phyloP scores from a whole-genome alignment of 1,140 invertebrate genomes.

The Drosophila novamexicana region DNA sequence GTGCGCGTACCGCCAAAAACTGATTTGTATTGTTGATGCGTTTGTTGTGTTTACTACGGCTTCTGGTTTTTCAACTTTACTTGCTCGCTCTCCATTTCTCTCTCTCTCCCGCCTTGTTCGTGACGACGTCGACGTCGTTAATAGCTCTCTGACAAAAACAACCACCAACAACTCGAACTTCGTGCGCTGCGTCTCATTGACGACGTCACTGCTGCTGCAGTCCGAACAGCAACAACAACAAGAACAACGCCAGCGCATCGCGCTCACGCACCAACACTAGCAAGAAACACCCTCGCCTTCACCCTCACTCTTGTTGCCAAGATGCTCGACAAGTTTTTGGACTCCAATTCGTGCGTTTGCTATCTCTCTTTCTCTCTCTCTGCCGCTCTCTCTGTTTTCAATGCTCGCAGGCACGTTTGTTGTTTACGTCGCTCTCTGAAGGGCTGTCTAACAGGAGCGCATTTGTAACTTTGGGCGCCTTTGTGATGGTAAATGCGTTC shows the following conservation, averaged over 20 bases:
- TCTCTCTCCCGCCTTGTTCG: slow-evolving; percentile 8
- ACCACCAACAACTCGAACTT: slow-evolving; percentile 42
- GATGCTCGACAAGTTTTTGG: slow-evolving; percentile 41
- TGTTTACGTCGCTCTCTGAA: slow-evolving; percentile 31
- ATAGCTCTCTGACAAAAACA: slow-evolving; percentile 26
- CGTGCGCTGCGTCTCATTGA: slow-evolving; percentile 48
- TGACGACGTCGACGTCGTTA: slow-evolving; percentile 26
- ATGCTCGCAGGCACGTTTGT: slow-evolving; percentile 8
- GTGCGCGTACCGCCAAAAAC: slow-evolving; percentile 74
- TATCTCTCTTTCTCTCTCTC: slow-evolving; percentile 1
- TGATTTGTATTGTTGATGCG: slow-evolving; percentile 71
- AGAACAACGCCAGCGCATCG: slow-evolving; percentile 6
- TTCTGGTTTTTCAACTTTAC: slow-evolving; percentile 66
- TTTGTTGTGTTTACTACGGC: slow-evolving; percentile 73
- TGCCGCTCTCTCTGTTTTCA: slow-evolving; percentile 20
- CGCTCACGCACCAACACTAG: slow-evolving; percentile 13
- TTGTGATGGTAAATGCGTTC: background rate
- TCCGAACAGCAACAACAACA: slow-evolving; percentile 25
- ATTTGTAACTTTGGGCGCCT: background rate
- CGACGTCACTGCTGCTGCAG: slow-evolving; percentile 24
- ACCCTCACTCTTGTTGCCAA: slow-evolving; percentile 20
- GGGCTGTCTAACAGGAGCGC: slow-evolving; percentile 26
- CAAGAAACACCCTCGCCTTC: slow-evolving; percentile 41
- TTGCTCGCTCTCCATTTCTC: slow-evolving; percentile 15
- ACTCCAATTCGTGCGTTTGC: slow-evolving; percentile 3